These are phyloP conservation scores for Oscheius sp. DNA, from an alignment of 1,140 invertebrate species.

Conservation along the genomic window DNA sequence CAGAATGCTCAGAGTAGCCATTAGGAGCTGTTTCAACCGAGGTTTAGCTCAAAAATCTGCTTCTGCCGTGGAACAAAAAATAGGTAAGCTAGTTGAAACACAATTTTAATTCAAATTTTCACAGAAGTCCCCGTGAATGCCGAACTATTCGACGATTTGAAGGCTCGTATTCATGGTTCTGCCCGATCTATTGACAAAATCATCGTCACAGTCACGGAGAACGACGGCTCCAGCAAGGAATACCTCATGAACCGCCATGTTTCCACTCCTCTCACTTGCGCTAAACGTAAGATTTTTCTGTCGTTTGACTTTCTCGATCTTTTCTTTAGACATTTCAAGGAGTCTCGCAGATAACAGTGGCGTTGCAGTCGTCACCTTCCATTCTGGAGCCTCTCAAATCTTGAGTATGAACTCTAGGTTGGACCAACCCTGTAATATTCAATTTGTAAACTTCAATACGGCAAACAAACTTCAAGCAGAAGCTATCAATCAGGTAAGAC, in stretches of 20 bases:
- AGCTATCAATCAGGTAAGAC: not conserved
- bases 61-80: too few relatives aligned
- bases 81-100: too few relatives aligned
- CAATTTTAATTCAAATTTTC: too few relatives aligned
- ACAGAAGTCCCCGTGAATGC: too few relatives aligned
- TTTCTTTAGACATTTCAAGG: not conserved
- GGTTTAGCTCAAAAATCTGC: too few relatives aligned
- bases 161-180: not conserved
- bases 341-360: not conserved
- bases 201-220: not conserved
- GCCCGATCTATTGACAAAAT: constrained; percentile 15
- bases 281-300: constrained; percentile 11
- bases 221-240: not conserved
- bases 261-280: constrained; percentile 3
- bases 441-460: not conserved
- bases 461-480: not conserved
- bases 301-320: not conserved
- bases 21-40: too few relatives aligned
- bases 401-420: not conserved
- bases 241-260: constrained; percentile 1
- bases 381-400: not conserved
- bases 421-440: not conserved
- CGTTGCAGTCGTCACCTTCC: constrained; percentile 1
- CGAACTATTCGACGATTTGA: constrained; percentile 15
- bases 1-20: too few relatives aligned